Evolutionary conservation across 2,888 invertebrate genomes (phyloP).

Genomic region (Taenaris catops): DNA sequence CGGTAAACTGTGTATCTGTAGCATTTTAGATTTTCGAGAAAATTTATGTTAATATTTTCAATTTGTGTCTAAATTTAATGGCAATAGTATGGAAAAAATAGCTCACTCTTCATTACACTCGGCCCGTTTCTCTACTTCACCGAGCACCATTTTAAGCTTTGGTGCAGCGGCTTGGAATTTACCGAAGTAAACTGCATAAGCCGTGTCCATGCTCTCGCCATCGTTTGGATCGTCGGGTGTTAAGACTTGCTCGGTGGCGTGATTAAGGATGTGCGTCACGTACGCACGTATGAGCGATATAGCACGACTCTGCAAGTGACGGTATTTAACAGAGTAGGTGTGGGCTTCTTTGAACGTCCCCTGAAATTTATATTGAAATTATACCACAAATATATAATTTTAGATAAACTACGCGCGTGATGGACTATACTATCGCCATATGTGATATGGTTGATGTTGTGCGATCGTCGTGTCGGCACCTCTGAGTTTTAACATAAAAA

Average conservation of each 20-base stretch:
- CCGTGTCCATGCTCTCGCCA: conserved; percentile 79
- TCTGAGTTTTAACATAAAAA: too few relatives aligned
- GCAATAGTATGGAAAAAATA: neutral
- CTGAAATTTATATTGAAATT: too few relatives aligned
- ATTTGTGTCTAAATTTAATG: too few relatives aligned
- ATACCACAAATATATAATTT: too few relatives aligned
- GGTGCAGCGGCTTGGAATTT: conserved; percentile 96
- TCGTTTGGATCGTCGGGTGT: conserved; percentile 54
- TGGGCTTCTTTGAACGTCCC: conserved; percentile 91
- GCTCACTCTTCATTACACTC: conserved; percentile 87
- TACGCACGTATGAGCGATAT: conserved; percentile 89
- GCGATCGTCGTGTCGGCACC: too few relatives aligned
- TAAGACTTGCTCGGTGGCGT: conserved; percentile 88
- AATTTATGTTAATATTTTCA: too few relatives aligned
- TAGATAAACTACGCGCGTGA: too few relatives aligned
- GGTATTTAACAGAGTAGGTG: conserved; percentile 89
- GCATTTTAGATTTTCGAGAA: too few relatives aligned
- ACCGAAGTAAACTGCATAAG: conserved; percentile 94
- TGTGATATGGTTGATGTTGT: too few relatives aligned
- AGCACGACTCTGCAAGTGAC: conserved; percentile 90
- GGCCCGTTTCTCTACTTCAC: conserved; percentile 89
- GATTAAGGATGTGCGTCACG: conserved; percentile 86
- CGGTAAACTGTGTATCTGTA: too few relatives aligned
- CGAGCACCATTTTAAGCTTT: conserved; percentile 89
- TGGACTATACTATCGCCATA: too few relatives aligned